Conservation (phyloP, 1,140 invertebrate species). For the Zaprionus capensis region DNA sequence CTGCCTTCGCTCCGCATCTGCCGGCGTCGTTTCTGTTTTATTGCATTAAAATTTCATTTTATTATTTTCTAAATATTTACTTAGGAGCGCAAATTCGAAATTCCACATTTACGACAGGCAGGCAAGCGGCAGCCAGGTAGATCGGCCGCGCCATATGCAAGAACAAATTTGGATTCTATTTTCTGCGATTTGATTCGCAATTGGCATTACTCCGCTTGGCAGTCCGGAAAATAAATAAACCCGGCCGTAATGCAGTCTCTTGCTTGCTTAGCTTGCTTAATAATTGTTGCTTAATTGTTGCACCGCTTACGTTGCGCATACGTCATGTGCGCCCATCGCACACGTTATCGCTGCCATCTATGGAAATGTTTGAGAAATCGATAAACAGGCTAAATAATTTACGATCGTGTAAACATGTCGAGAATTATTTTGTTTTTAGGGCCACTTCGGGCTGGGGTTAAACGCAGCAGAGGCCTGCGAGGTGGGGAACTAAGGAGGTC, state of each 20-base stretch:
- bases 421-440: conserved; percentile 5
- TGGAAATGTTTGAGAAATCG: conserved; percentile 30
- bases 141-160: conserved; percentile 11
- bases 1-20: conserved; percentile 23
- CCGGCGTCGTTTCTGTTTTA: conserved; percentile 25
- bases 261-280: background rate
- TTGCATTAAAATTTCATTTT: conserved; percentile 65
- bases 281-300: conserved; percentile 10
- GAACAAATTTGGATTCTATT: background rate
- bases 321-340: conserved; percentile 16
- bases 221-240: background rate
- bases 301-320: conserved; percentile 21
- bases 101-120: conserved; percentile 64
- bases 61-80: conserved; percentile 80
- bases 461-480: background rate
- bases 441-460: conserved; percentile 2
- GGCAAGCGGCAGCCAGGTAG: background rate
- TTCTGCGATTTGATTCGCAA: background rate
- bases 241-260: background rate
- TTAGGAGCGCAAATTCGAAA: conserved; percentile 43
- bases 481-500: too few relatives aligned
- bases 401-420: conserved; percentile 26
- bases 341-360: background rate
- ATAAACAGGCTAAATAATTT: conserved; percentile 37
- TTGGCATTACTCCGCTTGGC: background rate